Percentiles rank a stretch among this genome's conserved stretches.
phyloP scores from a whole-genome alignment of 2,888 invertebrate species.

The Pasiphila rectangulata region DNA sequence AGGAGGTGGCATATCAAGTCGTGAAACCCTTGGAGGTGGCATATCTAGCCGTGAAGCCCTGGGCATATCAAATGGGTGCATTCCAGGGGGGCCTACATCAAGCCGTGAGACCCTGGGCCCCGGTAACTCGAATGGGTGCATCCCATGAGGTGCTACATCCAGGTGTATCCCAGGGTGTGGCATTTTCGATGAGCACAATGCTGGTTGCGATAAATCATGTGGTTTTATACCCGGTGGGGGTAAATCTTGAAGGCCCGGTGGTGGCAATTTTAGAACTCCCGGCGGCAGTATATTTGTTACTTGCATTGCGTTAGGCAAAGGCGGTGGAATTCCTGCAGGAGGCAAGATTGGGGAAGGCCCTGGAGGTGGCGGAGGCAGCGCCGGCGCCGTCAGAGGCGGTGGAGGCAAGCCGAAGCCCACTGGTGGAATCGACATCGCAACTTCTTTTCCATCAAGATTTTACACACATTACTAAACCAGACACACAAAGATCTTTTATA shows the following conservation, averaged over 20 bases:
- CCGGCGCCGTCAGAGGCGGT: constrained; percentile 51
- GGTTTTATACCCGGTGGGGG: constrained; percentile 3
- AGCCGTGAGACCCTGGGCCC: neutral
- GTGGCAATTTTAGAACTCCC: neutral
- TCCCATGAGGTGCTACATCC: constrained; percentile 36
- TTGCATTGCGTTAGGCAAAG: no score
- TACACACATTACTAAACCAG: no score
- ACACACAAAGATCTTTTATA: no score
- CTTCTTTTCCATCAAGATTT: no score
- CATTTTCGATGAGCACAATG: constrained; percentile 53
- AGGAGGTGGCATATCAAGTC: constrained; percentile 20
- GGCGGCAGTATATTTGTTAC: constrained; percentile 1
- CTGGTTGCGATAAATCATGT: neutral
- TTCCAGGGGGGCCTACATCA: constrained; percentile 31
- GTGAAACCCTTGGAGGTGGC: constrained; percentile 33
- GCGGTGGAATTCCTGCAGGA: constrained; percentile 33
- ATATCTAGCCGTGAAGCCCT: constrained; percentile 10
- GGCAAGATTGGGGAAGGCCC: constrained; percentile 34
- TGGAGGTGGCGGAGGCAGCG: neutral
- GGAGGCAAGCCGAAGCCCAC: constrained; percentile 59
- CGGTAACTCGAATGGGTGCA: constrained; percentile 48
- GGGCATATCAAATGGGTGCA: constrained; percentile 53
- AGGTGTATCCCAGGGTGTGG: neutral
- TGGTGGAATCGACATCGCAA: constrained; percentile 60
- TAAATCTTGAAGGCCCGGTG: neutral